A percentile compares a stretch with the other conserved stretches of the same genome.
These are phyloP conservation scores for Pandion haliaetus DNA, from an alignment of 2,113 vertebrate species.

Conservation along the genomic window DNA sequence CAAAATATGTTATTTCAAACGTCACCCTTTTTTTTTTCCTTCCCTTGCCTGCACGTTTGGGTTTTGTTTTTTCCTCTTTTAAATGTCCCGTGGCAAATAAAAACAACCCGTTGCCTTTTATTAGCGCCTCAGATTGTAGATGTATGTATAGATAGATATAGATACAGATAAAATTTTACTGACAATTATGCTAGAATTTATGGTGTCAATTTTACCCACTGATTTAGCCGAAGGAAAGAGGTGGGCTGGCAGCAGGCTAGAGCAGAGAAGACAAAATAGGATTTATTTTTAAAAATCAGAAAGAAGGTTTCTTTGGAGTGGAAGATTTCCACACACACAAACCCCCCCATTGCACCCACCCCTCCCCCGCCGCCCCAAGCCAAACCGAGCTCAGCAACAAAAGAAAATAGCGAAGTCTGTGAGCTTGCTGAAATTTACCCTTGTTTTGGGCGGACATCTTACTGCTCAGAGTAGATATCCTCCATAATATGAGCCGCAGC, in stretches of 20 bases:
- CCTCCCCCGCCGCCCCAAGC: slow-evolving; percentile 30
- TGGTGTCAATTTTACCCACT: neutral
- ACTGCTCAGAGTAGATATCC: neutral
- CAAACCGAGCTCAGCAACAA: slow-evolving; percentile 18
- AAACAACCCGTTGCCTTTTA: neutral
- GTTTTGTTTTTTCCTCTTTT: neutral
- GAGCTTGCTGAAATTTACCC: slow-evolving; percentile 3
- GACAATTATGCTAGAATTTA: slow-evolving; percentile 12
- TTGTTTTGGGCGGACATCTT: slow-evolving; percentile 13
- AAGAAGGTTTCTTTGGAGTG: neutral
- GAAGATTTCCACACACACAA: neutral
- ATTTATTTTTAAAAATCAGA: neutral
- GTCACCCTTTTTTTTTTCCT: neutral
- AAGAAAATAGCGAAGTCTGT: slow-evolving; percentile 8
- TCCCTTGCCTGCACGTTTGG: neutral
- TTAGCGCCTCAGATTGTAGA: neutral
- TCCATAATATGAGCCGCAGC: neutral
- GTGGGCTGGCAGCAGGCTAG: neutral
- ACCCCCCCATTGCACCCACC: neutral
- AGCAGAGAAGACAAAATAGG: neutral
- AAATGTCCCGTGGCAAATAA: neutral
- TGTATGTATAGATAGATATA: neutral
- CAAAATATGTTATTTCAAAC: slow-evolving; percentile 13
- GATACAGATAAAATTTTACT: neutral
- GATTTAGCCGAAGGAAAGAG: neutral